A percentile compares a stretch with the other conserved stretches of the same genome.
These are phyloP conservation scores for Cosmopolites sordidus DNA, from an alignment of 2,888 invertebrate species.

Conservation along the genomic window DNA sequence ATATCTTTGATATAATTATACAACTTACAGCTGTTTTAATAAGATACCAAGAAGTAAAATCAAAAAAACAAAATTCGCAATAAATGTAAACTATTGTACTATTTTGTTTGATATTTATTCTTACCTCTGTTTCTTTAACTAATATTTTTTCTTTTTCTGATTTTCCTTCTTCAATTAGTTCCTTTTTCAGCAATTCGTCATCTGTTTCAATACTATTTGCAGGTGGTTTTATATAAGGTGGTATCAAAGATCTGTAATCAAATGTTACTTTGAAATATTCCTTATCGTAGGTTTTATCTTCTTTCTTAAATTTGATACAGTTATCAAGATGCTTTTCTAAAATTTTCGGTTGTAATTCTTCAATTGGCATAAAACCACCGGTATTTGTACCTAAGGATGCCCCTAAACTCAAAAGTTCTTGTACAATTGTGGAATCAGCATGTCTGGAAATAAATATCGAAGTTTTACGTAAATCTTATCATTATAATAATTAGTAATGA, in stretches of 20 bases:
- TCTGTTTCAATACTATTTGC: constrained; percentile 17
- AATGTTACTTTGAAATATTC: constrained; percentile 60
- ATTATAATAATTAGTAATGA: too few species aligned
- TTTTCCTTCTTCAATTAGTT: constrained; percentile 41
- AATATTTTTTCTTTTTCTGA: constrained; percentile 39
- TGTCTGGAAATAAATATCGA: too few species aligned
- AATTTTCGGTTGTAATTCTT: constrained; percentile 66
- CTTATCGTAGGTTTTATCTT: constrained; percentile 55
- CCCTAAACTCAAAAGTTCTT: constrained; percentile 62
- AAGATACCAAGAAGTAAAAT: too few species aligned
- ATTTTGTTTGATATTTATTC: too few species aligned
- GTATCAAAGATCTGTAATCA: constrained; percentile 51
- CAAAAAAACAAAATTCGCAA: too few species aligned
- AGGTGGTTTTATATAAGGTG: constrained; percentile 30
- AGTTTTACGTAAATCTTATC: too few species aligned
- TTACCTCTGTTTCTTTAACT: constrained; percentile 65
- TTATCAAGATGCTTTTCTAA: constrained; percentile 69
- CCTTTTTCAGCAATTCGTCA: constrained; percentile 26
- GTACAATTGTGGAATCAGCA: constrained; percentile 60
- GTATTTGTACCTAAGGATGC: constrained; percentile 69
- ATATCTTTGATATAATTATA: too few species aligned
- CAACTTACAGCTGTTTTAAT: too few species aligned
- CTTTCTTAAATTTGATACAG: constrained; percentile 64
- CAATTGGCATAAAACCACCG: constrained; percentile 65
- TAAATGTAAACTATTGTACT: too few species aligned